Percentiles rank a stretch among this genome's conserved stretches.
These are phyloP conservation scores for Nephrotoma flavescens DNA, from an alignment of 2,888 invertebrate genomes.

Conservation along the genomic window DNA sequence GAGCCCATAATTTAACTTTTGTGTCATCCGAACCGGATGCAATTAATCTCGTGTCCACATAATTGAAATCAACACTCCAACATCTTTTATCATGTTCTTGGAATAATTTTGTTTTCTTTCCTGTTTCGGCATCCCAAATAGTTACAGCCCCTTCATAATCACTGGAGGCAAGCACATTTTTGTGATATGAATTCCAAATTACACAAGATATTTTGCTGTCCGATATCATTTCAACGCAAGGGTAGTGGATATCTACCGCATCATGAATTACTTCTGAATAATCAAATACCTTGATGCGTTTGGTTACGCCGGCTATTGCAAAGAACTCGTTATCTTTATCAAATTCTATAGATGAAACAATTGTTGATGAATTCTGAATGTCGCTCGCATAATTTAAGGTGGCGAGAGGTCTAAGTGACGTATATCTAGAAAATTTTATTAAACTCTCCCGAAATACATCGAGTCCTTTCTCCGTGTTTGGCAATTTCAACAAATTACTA, in stretches of 20 bases:
- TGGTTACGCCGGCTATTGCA: slow-evolving; percentile 90
- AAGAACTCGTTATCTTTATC: slow-evolving; percentile 92
- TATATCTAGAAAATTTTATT: slow-evolving; percentile 70
- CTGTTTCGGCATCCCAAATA: slow-evolving; percentile 80
- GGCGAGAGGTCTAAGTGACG: slow-evolving; percentile 62
- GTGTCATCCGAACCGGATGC: slow-evolving; percentile 90
- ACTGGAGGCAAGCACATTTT: slow-evolving; percentile 71
- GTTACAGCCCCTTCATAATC: slow-evolving; percentile 91
- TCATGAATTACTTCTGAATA: slow-evolving; percentile 73
- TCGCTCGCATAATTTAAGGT: slow-evolving; percentile 83
- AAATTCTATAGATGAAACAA: slow-evolving; percentile 87
- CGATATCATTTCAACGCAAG: slow-evolving; percentile 80
- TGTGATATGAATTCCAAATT: slow-evolving; percentile 87
- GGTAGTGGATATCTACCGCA: slow-evolving; percentile 82
- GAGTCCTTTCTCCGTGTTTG: slow-evolving; percentile 33
- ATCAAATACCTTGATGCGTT: slow-evolving; percentile 86
- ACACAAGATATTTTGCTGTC: slow-evolving; percentile 89
- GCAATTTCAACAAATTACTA: slow-evolving; percentile 15
- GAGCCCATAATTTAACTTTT: slow-evolving; percentile 81
- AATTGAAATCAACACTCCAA: slow-evolving; percentile 93
- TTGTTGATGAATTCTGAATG: slow-evolving; percentile 71
- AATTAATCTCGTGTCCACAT: slow-evolving; percentile 73
- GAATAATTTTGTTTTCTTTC: slow-evolving; percentile 55
- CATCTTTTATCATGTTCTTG: slow-evolving; percentile 90
- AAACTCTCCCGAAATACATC: slow-evolving; percentile 73